phyloP scores from a whole-genome alignment of 2,113 vertebrate genomes.

The Anoura caudifer region DNA sequence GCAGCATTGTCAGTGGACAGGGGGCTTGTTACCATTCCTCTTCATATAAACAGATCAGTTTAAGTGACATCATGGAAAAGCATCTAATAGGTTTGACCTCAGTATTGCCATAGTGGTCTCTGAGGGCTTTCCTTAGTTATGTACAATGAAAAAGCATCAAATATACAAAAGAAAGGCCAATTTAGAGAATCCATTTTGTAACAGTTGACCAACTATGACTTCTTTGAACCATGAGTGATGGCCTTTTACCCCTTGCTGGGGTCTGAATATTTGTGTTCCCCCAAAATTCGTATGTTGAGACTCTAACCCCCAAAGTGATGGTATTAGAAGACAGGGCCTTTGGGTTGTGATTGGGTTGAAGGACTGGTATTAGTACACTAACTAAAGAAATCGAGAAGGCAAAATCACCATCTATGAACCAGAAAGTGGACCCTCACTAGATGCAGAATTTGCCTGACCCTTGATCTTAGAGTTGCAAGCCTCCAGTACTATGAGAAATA shows the following conservation, averaged over 20 bases:
- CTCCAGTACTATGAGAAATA: background rate
- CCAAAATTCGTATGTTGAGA: background rate
- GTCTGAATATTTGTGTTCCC: background rate
- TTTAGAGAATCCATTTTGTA: background rate
- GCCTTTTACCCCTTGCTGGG: background rate
- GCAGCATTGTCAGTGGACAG: background rate
- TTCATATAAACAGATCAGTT: background rate
- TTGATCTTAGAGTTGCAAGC: background rate
- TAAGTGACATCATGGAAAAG: background rate
- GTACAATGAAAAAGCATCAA: background rate
- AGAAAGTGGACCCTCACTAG: background rate
- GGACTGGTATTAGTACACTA: background rate
- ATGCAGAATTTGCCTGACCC: background rate
- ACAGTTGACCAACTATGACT: background rate
- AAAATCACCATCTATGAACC: background rate
- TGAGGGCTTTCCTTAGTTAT: background rate
- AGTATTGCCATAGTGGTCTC: background rate
- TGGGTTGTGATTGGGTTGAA: background rate
- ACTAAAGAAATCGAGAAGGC: background rate
- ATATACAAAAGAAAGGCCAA: background rate
- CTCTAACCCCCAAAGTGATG: background rate
- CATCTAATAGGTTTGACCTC: background rate
- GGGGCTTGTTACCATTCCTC: background rate
- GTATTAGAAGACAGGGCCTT: background rate
- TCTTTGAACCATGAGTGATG: background rate